Evolutionary conservation across 2,113 vertebrate species (phyloP).

Genomic region (Oceanites oceanicus): DNA sequence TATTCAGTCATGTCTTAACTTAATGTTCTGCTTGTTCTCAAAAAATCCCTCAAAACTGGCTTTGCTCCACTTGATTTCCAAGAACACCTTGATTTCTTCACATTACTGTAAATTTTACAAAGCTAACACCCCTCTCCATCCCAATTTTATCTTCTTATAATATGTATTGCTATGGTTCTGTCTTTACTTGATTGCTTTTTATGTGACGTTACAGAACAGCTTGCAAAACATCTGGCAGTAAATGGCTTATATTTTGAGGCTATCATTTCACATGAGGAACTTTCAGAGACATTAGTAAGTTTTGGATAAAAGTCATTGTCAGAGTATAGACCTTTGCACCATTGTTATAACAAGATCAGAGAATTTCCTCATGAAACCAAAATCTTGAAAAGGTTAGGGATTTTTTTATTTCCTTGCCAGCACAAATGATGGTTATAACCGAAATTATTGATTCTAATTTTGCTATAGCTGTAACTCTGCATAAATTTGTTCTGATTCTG

Average conservation of each 20-base stretch:
- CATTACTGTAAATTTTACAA: not conserved
- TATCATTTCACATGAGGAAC: not conserved
- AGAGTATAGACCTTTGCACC: not conserved
- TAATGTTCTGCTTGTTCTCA: not conserved
- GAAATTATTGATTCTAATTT: not conserved
- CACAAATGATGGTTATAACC: not conserved
- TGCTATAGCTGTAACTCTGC: not conserved
- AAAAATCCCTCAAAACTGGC: not conserved
- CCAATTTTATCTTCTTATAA: not conserved
- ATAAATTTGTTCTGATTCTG: not conserved
- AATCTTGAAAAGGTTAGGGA: not conserved
- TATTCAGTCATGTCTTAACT: not conserved
- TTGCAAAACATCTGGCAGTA: slow-evolving; percentile 50
- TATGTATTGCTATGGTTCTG: not conserved
- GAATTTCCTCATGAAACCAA: not conserved
- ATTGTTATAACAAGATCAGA: not conserved
- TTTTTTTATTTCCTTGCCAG: not conserved
- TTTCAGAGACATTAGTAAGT: not conserved
- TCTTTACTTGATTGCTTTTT: slow-evolving; percentile 30
- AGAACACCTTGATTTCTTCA: slow-evolving; percentile 1
- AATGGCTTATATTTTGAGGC: slow-evolving; percentile 12
- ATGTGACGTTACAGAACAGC: slow-evolving; percentile 12
- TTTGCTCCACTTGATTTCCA: not conserved
- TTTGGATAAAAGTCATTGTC: not conserved
- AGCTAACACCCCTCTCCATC: not conserved